A percentile compares a stretch with the other conserved stretches of the same genome.
Evolutionary conservation across 2,113 vertebrate genomes (phyloP).

Genomic region (Aleadryas rufinucha): DNA sequence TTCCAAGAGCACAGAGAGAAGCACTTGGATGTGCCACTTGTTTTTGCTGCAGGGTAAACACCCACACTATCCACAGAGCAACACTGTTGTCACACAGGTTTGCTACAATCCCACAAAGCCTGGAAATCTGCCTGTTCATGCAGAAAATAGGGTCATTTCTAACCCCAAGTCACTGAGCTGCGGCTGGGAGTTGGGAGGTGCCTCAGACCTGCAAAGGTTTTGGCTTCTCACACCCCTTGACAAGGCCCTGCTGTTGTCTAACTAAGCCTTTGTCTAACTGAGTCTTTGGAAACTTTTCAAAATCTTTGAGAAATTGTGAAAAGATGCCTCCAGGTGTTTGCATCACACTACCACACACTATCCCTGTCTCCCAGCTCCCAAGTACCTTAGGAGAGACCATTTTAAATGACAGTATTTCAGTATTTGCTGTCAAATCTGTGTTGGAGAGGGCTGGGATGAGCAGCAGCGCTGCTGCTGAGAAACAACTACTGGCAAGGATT

Average conservation of each 20-base stretch:
- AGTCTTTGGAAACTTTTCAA: neutral
- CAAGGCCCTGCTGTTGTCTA: neutral
- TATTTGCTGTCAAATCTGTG: accelerated
- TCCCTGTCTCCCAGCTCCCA: neutral
- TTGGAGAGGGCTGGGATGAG: neutral
- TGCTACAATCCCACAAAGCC: neutral
- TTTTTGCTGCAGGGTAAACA: neutral
- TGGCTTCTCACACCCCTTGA: neutral
- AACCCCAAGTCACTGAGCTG: neutral
- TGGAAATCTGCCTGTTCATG: conserved; percentile 1
- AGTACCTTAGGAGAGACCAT: neutral
- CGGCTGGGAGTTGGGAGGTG: neutral
- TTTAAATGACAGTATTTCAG: neutral
- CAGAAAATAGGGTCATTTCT: neutral
- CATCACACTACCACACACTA: neutral
- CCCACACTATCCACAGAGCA: neutral
- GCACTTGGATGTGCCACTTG: neutral
- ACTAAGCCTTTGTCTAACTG: neutral
- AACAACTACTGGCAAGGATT: neutral
- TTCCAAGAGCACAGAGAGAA: neutral
- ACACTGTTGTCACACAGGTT: neutral
- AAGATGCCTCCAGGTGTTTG: neutral
- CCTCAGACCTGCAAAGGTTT: neutral
- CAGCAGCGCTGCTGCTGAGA: neutral
- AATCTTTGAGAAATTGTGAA: neutral